A percentile compares a stretch with the other conserved stretches of the same genome.
Evolutionary conservation across 2,113 vertebrate genomes (phyloP).

Genomic region (Cavia porcellus): DNA sequence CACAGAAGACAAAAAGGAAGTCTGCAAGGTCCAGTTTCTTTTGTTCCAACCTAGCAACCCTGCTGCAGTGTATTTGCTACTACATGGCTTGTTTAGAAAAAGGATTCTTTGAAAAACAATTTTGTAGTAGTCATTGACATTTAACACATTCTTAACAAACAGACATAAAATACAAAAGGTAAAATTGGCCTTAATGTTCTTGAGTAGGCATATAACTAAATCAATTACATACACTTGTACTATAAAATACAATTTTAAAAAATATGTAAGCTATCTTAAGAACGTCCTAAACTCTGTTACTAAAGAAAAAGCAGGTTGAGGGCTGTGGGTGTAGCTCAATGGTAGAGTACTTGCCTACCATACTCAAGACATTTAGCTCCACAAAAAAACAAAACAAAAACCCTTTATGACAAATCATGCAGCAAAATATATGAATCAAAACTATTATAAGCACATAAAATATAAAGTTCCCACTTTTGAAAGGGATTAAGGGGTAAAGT

Average conservation of each 20-base stretch:
- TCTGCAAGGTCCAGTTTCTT: not conserved
- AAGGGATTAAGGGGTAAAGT: not conserved
- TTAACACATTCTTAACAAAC: not conserved
- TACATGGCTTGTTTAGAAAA: not conserved
- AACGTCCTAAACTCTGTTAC: not conserved
- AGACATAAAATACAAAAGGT: not conserved
- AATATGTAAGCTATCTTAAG: not conserved
- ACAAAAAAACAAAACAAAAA: not conserved
- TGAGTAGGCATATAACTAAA: not conserved
- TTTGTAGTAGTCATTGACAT: not conserved
- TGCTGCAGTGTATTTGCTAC: not conserved
- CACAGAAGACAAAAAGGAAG: not conserved
- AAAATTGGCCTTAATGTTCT: not conserved
- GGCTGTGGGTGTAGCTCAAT: not conserved
- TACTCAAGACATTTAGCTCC: not conserved
- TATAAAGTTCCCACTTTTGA: not conserved
- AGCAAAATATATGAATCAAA: slow-evolving; percentile 19
- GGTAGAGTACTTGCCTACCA: not conserved
- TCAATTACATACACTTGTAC: not conserved
- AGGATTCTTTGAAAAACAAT: not conserved
- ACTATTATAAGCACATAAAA: not conserved
- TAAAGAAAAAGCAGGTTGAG: not conserved
- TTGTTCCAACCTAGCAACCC: not conserved
- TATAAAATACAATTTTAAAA: not conserved
- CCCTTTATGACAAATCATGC: not conserved